A percentile compares a stretch with the other conserved stretches of the same genome.
Conservation (phyloP, 2,113 vertebrate genomes). For the Mustela lutreola region DNA sequence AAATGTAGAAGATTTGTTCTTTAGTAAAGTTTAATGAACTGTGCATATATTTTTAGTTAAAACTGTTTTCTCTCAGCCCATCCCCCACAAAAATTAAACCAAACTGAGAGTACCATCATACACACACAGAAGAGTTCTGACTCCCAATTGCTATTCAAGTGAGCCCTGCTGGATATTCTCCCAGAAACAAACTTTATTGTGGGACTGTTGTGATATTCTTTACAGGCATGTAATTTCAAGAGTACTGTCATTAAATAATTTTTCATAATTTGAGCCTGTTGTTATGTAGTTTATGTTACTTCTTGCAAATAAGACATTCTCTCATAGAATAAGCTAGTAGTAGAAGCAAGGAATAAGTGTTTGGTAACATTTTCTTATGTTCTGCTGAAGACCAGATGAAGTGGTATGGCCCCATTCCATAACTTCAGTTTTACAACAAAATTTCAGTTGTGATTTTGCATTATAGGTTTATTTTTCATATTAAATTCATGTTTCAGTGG, state of each 20-base stretch:
- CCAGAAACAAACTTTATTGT: neutral
- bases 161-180: neutral
- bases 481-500: neutral
- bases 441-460: conserved; percentile 16
- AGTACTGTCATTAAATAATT: conserved; percentile 44
- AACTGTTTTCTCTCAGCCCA: neutral
- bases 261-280: neutral
- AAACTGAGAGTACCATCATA: neutral
- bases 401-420: neutral
- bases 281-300: neutral
- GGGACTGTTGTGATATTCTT: neutral
- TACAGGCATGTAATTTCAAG: neutral
- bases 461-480: neutral
- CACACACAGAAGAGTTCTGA: neutral
- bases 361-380: neutral
- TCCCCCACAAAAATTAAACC: neutral
- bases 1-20: neutral
- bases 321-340: neutral
- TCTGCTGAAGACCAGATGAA: neutral
- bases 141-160: neutral
- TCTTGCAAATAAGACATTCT: neutral
- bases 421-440: neutral
- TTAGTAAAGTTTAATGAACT: neutral
- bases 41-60: conserved; percentile 10
- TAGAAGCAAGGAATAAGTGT: neutral